These are phyloP conservation scores for Columba guinea DNA, from an alignment of 2,797 vertebrate species.

Conservation along the genomic window DNA sequence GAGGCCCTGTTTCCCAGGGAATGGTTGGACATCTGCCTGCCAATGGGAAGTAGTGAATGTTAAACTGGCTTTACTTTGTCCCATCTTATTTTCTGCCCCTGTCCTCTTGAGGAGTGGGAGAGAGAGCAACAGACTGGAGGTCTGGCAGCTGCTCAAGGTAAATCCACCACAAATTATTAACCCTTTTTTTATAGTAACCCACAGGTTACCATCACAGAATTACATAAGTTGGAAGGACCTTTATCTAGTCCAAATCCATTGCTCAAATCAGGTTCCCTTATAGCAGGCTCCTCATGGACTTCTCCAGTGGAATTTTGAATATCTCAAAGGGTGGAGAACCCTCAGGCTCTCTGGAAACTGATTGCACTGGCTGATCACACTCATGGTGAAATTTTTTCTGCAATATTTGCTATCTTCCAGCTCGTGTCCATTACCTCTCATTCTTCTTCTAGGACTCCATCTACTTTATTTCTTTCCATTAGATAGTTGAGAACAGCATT, in stretches of 20 bases:
- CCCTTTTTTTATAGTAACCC: neutral
- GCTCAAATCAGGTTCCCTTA: neutral
- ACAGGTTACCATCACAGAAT: neutral
- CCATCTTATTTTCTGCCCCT: neutral
- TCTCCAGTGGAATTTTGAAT: neutral
- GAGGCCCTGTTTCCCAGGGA: neutral
- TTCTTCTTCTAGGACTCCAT: neutral
- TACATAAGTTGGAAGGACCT: neutral
- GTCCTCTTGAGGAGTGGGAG: neutral
- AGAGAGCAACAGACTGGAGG: neutral
- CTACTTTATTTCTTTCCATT: neutral
- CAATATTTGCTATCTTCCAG: neutral
- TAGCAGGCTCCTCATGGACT: neutral
- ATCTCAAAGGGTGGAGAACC: neutral
- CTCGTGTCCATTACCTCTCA: neutral
- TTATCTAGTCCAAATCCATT: neutral
- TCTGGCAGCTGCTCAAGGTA: neutral
- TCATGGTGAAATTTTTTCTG: neutral
- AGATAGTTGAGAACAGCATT: neutral
- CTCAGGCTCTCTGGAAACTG: neutral
- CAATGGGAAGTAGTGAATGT: neutral
- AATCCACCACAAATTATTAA: fast-evolving
- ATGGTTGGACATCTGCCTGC: neutral
- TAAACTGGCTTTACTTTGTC: neutral
- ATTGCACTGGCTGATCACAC: neutral